Percentiles rank a stretch among this genome's conserved stretches.
Evolutionary conservation across 2,113 vertebrate species (phyloP).

Genomic region (Cyprinodon variegatus): DNA sequence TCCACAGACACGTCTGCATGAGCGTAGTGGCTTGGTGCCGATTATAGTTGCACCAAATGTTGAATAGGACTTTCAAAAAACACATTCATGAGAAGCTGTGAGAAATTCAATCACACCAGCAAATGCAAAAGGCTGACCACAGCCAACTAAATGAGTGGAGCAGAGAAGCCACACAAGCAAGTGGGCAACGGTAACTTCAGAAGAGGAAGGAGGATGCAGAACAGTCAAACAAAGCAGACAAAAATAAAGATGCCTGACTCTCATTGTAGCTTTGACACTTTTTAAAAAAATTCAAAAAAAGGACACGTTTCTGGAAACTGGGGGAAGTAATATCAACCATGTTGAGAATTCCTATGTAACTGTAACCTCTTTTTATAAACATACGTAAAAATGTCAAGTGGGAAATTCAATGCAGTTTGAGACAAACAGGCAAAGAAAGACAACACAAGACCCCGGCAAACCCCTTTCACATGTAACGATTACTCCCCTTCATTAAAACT

Average conservation of each 20-base stretch:
- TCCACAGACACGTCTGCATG: constrained; percentile 72
- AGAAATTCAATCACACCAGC: constrained; percentile 77
- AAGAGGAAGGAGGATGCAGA: constrained; percentile 49
- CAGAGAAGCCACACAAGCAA: constrained; percentile 50
- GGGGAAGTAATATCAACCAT: constrained; percentile 21
- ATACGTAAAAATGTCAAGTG: neutral
- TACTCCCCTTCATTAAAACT: constrained; percentile 78
- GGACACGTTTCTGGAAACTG: constrained; percentile 24
- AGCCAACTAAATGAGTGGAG: constrained; percentile 68
- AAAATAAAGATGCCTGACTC: constrained; percentile 45
- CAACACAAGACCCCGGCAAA: constrained; percentile 58
- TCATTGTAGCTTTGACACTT: constrained; percentile 20
- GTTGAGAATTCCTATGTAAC: constrained; percentile 28
- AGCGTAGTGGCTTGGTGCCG: constrained; percentile 72
- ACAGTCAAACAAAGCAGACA: constrained; percentile 33
- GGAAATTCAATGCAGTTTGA: neutral
- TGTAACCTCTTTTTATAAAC: neutral
- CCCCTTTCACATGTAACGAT: constrained; percentile 70
- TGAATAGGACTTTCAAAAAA: constrained; percentile 79
- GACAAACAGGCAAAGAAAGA: constrained; percentile 47
- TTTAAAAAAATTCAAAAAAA: constrained; percentile 31
- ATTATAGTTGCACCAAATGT: constrained; percentile 80
- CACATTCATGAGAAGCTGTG: constrained; percentile 77
- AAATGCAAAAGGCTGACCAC: constrained; percentile 73
- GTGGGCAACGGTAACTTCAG: constrained; percentile 48